A percentile compares a stretch with the other conserved stretches of the same genome.
phyloP scores from a whole-genome alignment of 2,113 vertebrate genomes.

The Lepus timidus region DNA sequence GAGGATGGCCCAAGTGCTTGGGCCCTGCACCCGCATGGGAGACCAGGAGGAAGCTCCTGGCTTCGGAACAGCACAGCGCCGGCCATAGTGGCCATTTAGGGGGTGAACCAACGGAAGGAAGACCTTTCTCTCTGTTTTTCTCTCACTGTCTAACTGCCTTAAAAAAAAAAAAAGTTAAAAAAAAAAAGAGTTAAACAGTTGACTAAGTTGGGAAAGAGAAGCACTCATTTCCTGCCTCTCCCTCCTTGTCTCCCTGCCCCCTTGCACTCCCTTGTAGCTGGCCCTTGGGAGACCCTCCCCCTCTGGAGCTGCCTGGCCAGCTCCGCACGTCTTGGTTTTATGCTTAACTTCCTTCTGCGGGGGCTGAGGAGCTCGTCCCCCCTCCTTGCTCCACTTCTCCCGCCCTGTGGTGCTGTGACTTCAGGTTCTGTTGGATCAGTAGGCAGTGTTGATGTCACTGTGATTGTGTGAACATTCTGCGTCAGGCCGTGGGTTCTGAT shows the following conservation, averaged over 20 bases:
- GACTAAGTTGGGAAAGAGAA: background rate
- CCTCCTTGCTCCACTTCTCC: accelerated
- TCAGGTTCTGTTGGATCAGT: background rate
- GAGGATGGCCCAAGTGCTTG: too few species aligned
- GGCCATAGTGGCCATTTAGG: too few species aligned
- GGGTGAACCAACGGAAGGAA: too few species aligned
- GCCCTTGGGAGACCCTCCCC: background rate
- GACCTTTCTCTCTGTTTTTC: too few species aligned
- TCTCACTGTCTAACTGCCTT: too few species aligned
- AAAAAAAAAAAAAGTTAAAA: background rate
- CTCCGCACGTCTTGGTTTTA: background rate
- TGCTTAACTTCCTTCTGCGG: background rate
- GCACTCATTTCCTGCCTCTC: background rate
- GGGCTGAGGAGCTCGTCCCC: background rate
- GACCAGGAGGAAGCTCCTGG: too few species aligned
- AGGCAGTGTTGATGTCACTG: background rate
- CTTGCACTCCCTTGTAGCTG: background rate
- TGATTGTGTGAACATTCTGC: background rate
- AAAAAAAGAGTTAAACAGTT: too few species aligned
- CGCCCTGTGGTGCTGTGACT: background rate
- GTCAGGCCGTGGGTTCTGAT: background rate
- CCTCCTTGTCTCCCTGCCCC: background rate
- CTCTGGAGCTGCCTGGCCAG: too few species aligned
- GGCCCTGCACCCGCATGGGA: too few species aligned
- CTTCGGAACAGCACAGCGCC: too few species aligned